A percentile compares a stretch with the other conserved stretches of the same genome.
Conservation (phyloP, 2,113 vertebrate species). For the Pygathrix nemaeus region DNA sequence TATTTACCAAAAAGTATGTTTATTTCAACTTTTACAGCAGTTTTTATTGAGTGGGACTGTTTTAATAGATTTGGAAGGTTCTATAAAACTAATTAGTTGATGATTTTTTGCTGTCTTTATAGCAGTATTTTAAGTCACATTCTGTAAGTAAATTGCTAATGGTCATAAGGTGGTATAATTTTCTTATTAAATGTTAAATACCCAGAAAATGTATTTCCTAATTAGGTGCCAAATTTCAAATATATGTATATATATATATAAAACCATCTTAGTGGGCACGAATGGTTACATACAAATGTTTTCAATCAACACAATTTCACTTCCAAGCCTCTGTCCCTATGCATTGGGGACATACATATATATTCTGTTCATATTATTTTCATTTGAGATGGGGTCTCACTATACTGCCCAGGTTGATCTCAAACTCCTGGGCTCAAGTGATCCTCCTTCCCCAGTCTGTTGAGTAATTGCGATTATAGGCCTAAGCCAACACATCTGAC, state of each 20-base stretch:
- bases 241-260: too few relatives aligned
- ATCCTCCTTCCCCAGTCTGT: background rate
- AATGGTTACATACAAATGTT: too few relatives aligned
- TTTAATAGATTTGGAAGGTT: slow-evolving; percentile 8
- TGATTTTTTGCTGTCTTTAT: background rate
- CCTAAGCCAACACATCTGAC: background rate
- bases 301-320: too few relatives aligned
- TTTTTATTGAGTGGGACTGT: background rate
- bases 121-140: background rate
- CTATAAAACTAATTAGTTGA: background rate
- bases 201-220: background rate
- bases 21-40: background rate
- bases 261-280: too few relatives aligned
- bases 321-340: too few relatives aligned
- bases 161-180: background rate
- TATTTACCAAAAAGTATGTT: background rate
- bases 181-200: background rate
- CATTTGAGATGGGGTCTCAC: background rate
- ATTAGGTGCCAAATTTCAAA: background rate
- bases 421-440: background rate
- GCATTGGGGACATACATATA: too few relatives aligned
- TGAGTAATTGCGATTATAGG: background rate
- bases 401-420: background rate
- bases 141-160: background rate
- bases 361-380: background rate